A percentile compares a stretch with the other conserved stretches of the same genome.
Conservation (phyloP, 2,888 invertebrate genomes). For the Andrena hattorfiana region DNA sequence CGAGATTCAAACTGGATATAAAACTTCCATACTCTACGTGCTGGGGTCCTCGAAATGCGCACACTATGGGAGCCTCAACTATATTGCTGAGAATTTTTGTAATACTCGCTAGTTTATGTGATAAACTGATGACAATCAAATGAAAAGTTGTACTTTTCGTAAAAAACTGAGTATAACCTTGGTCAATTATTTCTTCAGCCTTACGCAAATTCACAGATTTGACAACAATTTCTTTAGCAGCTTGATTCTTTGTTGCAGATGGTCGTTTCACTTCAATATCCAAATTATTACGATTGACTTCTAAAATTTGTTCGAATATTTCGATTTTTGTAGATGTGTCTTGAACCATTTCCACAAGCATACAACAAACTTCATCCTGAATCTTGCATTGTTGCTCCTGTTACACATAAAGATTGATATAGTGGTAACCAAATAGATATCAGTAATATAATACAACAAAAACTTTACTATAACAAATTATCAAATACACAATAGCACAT, state of each 20-base stretch:
- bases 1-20: no score
- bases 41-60: no score
- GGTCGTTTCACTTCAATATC: neutral
- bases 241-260: neutral
- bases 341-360: neutral
- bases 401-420: neutral
- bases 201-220: neutral
- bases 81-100: no score
- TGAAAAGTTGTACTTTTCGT: neutral
- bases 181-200: neutral
- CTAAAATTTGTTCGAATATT: neutral
- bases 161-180: neutral
- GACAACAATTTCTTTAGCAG: neutral
- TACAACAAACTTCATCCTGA: slow-evolving; percentile 41
- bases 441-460: no score
- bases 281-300: neutral
- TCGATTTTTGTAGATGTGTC: neutral
- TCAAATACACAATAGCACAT: no score
- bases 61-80: no score
- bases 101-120: no score
- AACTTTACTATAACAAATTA: no score
- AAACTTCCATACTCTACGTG: no score
- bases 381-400: slow-evolving; percentile 23
- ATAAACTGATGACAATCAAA: neutral
- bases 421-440: neutral